Evolutionary conservation across 2,113 vertebrate genomes (phyloP).

Genomic region (Monopterus albus): DNA sequence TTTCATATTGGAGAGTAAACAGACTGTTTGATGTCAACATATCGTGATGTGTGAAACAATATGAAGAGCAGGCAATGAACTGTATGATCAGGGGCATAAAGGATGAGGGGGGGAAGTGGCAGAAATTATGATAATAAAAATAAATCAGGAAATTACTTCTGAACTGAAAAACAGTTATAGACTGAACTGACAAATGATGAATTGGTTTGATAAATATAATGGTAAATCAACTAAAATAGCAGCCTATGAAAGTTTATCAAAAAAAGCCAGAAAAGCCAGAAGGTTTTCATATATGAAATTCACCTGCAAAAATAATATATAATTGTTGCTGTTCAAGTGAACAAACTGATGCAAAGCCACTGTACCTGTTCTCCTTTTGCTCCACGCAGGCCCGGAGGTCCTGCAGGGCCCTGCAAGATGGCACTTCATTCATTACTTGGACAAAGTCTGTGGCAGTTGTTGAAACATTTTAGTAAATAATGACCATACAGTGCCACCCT

Average conservation of each 20-base stretch:
- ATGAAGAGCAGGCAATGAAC: background rate
- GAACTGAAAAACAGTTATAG: no score
- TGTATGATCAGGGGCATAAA: background rate
- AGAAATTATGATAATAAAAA: no score
- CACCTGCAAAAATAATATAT: background rate
- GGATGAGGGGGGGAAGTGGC: background rate
- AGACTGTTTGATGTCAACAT: constrained; percentile 11
- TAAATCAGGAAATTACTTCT: no score
- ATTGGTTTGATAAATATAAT: no score
- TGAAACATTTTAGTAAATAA: background rate
- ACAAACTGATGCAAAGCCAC: background rate
- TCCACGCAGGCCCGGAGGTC: constrained; percentile 81
- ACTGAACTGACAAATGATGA: no score
- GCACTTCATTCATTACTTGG: constrained; percentile 17
- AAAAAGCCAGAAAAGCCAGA: no score
- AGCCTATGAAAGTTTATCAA: no score
- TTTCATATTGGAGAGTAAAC: constrained; percentile 34
- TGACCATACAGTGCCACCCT: constrained; percentile 85
- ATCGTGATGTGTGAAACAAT: constrained; percentile 21
- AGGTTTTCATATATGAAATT: no score
- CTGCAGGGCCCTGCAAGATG: constrained; percentile 75
- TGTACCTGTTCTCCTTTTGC: constrained; percentile 85
- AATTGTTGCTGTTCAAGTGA: background rate
- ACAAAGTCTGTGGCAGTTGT: background rate
- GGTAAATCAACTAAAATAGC: no score